Conservation (phyloP, 1,140 invertebrate species). For the Eumaeus atala region DNA sequence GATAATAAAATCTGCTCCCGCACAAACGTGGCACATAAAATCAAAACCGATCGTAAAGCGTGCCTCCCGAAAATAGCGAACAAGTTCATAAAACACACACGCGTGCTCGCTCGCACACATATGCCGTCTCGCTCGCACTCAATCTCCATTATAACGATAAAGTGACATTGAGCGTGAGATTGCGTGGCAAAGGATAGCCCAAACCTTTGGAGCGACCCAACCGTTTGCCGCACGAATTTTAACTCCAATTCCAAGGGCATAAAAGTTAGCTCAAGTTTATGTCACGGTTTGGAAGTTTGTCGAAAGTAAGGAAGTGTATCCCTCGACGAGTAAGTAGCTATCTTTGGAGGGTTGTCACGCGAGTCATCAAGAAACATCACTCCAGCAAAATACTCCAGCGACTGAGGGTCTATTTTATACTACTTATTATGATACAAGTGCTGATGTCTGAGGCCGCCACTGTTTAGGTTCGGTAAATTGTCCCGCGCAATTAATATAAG, state of each 20-base stretch:
- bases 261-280: not conserved
- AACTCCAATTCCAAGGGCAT: conserved; percentile 6
- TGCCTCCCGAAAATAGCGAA: no score
- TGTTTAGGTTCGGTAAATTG: no score
- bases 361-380: conserved; percentile 19
- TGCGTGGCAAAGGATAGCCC: conserved; percentile 23
- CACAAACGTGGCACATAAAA: no score
- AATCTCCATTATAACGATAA: conserved; percentile 42
- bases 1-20: no score
- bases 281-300: conserved; percentile 14
- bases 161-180: conserved; percentile 41
- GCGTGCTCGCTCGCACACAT: conserved; percentile 7
- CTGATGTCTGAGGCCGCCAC: not conserved
- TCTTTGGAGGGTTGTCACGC: conserved; percentile 25
- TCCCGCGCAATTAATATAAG: no score
- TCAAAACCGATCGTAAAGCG: no score
- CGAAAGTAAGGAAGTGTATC: conserved; percentile 27
- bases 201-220: not conserved
- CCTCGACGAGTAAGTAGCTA: conserved; percentile 30
- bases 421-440: conserved; percentile 13
- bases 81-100: no score
- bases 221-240: not conserved
- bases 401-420: conserved; percentile 8
- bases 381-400: not conserved
- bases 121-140: conserved; percentile 27